phyloP scores from a whole-genome alignment of 1,140 invertebrate genomes.

The Melitaea cinxia region DNA sequence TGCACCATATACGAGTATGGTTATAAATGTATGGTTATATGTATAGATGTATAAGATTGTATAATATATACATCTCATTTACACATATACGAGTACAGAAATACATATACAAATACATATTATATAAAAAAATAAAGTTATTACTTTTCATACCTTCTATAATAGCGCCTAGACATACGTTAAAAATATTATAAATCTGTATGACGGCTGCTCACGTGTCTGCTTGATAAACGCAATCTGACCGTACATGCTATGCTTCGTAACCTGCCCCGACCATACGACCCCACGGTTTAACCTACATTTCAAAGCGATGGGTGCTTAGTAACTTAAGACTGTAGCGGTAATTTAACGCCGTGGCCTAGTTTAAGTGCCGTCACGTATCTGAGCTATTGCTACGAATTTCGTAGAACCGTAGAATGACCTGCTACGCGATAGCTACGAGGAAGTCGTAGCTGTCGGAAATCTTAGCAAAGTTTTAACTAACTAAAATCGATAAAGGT shows the following conservation, averaged over 20 bases:
- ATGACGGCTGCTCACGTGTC: conserved; percentile 2
- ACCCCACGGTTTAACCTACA: conserved; percentile 33
- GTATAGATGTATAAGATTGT: too few relatives aligned
- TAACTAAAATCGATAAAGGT: too few relatives aligned
- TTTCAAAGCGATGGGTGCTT: conserved; percentile 26
- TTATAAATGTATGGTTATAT: too few relatives aligned
- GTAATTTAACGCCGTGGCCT: conserved; percentile 41
- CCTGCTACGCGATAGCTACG: conserved; percentile 25
- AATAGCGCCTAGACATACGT: too few relatives aligned
- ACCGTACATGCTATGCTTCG: neutral
- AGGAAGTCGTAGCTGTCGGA: conserved; percentile 2
- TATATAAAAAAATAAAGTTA: too few relatives aligned
- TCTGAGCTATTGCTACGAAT: conserved; percentile 33
- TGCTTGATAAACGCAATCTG: conserved; percentile 10
- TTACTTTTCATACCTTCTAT: too few relatives aligned
- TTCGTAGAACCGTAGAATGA: conserved; percentile 29
- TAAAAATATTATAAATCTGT: neutral
- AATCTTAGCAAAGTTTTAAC: neutral
- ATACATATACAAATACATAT: too few relatives aligned
- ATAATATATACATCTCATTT: too few relatives aligned
- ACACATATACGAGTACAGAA: too few relatives aligned
- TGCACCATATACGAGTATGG: too few relatives aligned
- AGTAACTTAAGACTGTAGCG: conserved; percentile 18
- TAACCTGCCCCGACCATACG: too few relatives aligned
- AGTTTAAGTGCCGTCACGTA: conserved; percentile 36